Base-by-base conservation (phyloP, 2,113 vertebrate genomes). In the Indri indri region DNA sequence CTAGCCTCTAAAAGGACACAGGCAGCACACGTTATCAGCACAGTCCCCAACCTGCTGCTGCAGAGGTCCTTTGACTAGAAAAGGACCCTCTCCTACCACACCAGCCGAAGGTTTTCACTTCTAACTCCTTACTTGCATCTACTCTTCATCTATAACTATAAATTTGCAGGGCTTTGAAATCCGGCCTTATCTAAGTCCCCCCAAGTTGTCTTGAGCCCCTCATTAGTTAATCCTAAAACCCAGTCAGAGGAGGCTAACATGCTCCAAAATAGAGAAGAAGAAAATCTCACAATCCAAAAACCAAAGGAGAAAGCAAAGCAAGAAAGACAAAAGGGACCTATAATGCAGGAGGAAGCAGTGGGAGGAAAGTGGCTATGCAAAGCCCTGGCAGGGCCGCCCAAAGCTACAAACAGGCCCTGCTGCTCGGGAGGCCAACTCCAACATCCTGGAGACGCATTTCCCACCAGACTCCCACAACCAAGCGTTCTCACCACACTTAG, bases 131-230 rank as follows among this genome's bases (percentile, higher is more conserved):
- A 23, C 25, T 57, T 85, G 52, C 47, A 66, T 91, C 32, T 66
- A 80, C 16, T 88, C n/a, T 82, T 95, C 79, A 91, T 40, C 32
- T 76, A 71, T 77, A 66, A 94, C 82, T 68, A 91, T 50, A 66
- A 54, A 90, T n/a, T 30, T 59, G 8, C 8, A 77, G 32, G 45
- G 65, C 68, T 96, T 6, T 79, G 71, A 88, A 88, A 95, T 65
- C 22, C 50, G 52, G 71, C 9, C 9, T 61, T 25, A 27, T 61
- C 59, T 66, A 80, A 94, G 18, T 68, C 50, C 12, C 30, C 25
- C 40, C 30, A 47, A 34, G 70, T 77, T 65, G 57, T 22, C 86
- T 87, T 17, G 91, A 65, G 14, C 2, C 40, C 82, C 50, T 81
- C 25, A 82, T n/a, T 25, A 96, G 23, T 22, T 20, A 76, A 92